Percentiles rank a stretch among this genome's conserved stretches.
These are phyloP conservation scores for Monoplex corrugatus DNA, from an alignment of 2,888 invertebrate genomes.

Conservation along the genomic window DNA sequence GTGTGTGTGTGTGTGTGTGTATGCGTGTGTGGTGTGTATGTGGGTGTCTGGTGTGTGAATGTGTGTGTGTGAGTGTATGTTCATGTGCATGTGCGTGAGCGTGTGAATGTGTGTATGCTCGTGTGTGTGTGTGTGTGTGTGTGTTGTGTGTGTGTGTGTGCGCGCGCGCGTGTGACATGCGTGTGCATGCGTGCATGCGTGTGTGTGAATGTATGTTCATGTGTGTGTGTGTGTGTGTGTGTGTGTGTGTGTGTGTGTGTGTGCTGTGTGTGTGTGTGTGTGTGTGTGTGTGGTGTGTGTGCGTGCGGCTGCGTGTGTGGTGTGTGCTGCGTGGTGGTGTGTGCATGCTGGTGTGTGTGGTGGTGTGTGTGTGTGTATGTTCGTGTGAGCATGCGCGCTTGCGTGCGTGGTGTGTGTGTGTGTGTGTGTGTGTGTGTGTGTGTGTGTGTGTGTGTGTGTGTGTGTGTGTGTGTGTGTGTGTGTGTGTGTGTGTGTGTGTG, in stretches of 20 bases:
- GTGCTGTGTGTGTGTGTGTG: neutral
- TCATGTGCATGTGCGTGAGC: no score
- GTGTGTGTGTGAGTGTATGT: no score
- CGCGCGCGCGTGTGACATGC: neutral
- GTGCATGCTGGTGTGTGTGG: neutral
- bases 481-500: neutral
- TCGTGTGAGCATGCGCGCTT: neutral
- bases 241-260: conserved; percentile 19
- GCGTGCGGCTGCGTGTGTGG: neutral
- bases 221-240: neutral
- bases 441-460: neutral
- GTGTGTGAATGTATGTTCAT: conserved; percentile 2
- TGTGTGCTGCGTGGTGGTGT: neutral
- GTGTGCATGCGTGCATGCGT: neutral
- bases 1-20: neutral
- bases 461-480: conserved; percentile 13
- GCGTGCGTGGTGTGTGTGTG: neutral
- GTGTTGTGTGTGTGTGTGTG: conserved; percentile 8
- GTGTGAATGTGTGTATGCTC: neutral
- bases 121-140: neutral
- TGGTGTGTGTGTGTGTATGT: conserved; percentile 1
- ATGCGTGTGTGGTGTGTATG: neutral
- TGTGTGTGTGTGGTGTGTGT: no score
- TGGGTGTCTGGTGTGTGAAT: neutral
- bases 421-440: neutral